Base-by-base conservation (phyloP, 1,140 invertebrate genomes). In the Solenopsis fugax region DNA sequence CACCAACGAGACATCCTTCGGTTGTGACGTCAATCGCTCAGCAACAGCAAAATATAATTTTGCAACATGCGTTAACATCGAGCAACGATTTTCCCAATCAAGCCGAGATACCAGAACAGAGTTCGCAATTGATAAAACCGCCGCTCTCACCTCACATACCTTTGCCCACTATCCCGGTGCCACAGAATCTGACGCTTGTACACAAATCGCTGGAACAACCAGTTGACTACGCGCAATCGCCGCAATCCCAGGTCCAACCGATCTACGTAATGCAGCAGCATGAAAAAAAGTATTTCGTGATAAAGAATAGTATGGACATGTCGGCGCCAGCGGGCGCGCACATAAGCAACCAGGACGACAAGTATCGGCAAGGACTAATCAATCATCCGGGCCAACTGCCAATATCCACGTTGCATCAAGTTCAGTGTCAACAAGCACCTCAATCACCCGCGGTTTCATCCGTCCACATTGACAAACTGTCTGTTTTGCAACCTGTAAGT, bases 201-300 rank as follows among this genome's bases (percentile, higher is more conserved):
- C 93, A 94, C 76, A 95, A 94, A 81, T 78, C 92, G 29, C 6
- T 90, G 56, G 93, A 94, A 41, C 93, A 94, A 41, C 94, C 94
- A 6, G 93, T 95, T 9, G 94, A 95, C 81, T 95, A 95, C 67
- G 94, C 93, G 60, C 94, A 94, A 62, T 93, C 93, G 0, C 93
- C 92, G 41, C 65, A 69, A 13, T 67, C 89, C 1, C 90, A 91
- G 10, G 85, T 41, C 48, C 92, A 91, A 16, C 88, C 93, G 34
- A 93, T 93, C 76, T 92, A 93, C 13, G 89, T 94, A 50, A 92
- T 93, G 90, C 93, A 92, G 90, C 93, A 92, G 21, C 90, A 91
- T 6, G 94, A 95, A 58, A 95, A 95, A 78, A 95, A 95, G 86
- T 95, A 93, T 86, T 16, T 95, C 54, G 94, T 95, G 29, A 95